These are phyloP conservation scores for Silurus asotus DNA, from an alignment of 2,113 vertebrate species.

Conservation along the genomic window DNA sequence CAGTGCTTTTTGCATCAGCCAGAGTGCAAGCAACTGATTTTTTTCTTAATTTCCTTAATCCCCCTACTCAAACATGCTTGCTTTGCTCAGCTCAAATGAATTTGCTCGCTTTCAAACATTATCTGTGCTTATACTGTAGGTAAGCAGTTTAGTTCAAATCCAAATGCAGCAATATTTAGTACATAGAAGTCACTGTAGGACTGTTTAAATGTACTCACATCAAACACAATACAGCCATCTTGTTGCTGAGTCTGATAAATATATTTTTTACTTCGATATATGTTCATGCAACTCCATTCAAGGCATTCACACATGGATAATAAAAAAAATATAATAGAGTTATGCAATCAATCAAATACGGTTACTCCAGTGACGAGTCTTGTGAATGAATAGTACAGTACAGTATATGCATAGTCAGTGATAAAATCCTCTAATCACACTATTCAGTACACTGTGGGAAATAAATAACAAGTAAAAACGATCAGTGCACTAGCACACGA, in stretches of 20 bases:
- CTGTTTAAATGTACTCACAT: neutral
- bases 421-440: conserved; percentile 58
- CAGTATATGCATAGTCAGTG: conserved; percentile 73
- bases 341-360: conserved; percentile 31
- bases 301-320: conserved; percentile 38
- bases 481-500: conserved; percentile 60
- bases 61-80: neutral
- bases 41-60: neutral
- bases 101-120: neutral
- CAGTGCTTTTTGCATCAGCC: neutral
- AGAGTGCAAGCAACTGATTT: conserved; percentile 4
- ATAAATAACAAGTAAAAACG: conserved; percentile 55
- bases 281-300: conserved; percentile 45
- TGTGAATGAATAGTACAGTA: conserved; percentile 56
- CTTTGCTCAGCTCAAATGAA: neutral
- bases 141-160: neutral
- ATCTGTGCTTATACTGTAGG: neutral
- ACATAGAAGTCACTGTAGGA: neutral
- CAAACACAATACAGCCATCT: neutral
- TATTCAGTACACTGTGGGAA: conserved; percentile 59
- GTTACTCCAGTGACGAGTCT: conserved; percentile 51
- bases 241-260: conserved; percentile 23
- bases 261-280: conserved; percentile 26
- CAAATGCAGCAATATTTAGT: neutral
- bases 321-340: conserved; percentile 24